Base-by-base conservation (phyloP, 2,888 invertebrate genomes). In the Aricia artaxerxes region DNA sequence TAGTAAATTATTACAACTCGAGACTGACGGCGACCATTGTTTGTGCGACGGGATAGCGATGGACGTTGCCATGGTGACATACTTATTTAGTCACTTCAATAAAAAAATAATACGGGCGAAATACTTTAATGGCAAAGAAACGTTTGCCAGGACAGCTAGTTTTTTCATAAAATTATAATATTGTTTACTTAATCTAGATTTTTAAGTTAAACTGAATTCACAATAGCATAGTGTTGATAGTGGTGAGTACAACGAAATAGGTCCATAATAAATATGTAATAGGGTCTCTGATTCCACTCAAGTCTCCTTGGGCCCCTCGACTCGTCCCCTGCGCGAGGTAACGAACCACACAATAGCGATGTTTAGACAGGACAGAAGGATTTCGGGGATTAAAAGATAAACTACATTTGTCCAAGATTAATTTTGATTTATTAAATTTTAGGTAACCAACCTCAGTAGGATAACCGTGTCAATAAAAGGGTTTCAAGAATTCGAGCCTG, bases 271-370 rank as follows among this genome's bases (percentile, higher is more conserved):
- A 93, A 94, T 93, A 93, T 93, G 94, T 92, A 93, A 92, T 93
- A 93, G 92, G 92, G 92, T 91, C 92, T 90, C 91, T 92, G 93
- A 94, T 94, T 91, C 91, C 93, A 93, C 93, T 94, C 93, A 93
- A 91, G 92, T 90, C 92, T 89, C 89, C 92, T 92, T 91, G 88
- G 90, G 35, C 69, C 69, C 69, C 69, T 38, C 86, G 81, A 82
- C 83, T 86, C 88, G 85, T 85, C 87, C 85, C 83, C 85, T 86
- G 81, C 85, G 86, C 86, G 86, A 87, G 88, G 85, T 83, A 79
- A 81, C n/a, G 24, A 69, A 75, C 83, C 83, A 82, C 91, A 91
- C 90, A 83, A 79, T 84, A 79, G 16, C 38, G 79, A 86, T 72
- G 31, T 82, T 72, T 84, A 88, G 88, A 90, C 81, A 82, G 73